Percentiles rank a stretch among this genome's conserved stretches.
Conservation (phyloP, 1,140 invertebrate genomes). For the Schmidtea mediterranea region DNA sequence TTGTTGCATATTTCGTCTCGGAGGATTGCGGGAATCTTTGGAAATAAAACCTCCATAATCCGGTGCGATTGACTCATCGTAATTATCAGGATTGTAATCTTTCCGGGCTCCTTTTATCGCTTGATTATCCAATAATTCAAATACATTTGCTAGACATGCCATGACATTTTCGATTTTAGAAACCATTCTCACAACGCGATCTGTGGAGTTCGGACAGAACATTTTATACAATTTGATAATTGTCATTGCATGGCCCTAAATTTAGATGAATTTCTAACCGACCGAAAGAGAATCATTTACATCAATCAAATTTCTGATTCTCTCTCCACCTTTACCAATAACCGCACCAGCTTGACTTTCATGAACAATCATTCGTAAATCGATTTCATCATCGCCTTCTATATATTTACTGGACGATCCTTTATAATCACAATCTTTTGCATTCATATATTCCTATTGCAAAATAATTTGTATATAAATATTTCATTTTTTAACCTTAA, state of each 20-base stretch:
- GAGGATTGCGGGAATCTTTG: neutral
- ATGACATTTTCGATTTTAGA: constrained; percentile 52
- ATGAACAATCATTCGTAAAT: constrained; percentile 73
- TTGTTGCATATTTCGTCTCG: neutral
- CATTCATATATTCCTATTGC: too few relatives aligned
- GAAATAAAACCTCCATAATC: constrained; percentile 56
- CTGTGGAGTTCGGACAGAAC: constrained; percentile 73
- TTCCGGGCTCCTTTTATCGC: constrained; percentile 64
- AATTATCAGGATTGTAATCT: constrained; percentile 78
- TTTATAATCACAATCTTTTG: too few relatives aligned
- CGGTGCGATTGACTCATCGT: constrained; percentile 59
- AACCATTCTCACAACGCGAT: constrained; percentile 66
- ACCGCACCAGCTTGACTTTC: constrained; percentile 90
- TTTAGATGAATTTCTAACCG: neutral
- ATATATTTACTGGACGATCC: neutral
- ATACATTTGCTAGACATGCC: constrained; percentile 54
- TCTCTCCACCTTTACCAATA: constrained; percentile 73
- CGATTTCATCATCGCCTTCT: constrained; percentile 18
- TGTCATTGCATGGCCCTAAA: neutral
- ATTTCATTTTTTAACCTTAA: too few relatives aligned
- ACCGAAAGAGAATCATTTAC: constrained; percentile 32
- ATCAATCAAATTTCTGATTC: constrained; percentile 90
- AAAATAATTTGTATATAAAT: too few relatives aligned
- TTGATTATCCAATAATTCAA: constrained; percentile 56
- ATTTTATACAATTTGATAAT: constrained; percentile 73